Evolutionary conservation across 2,113 vertebrate genomes (phyloP), one percentile per base, ranked within the genome.

Genomic region (Paracanthobrama guichenoti): DNA sequence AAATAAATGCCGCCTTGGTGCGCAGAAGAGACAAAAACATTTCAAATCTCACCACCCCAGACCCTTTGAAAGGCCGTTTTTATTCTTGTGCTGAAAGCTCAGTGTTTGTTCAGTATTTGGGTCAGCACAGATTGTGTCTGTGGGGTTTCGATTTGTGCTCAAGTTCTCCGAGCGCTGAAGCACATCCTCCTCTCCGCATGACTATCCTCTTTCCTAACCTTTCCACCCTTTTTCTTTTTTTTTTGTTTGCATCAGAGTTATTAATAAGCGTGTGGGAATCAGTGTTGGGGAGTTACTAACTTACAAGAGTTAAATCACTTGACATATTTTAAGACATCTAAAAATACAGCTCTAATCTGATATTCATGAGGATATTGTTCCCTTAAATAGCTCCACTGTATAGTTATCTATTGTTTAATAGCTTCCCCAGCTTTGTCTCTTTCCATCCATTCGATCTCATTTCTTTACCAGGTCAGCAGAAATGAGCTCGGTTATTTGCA

Each of bases 51-150:
- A 0, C 2, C 14, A 13, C 7, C 28, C 9, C 0, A 5, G 11
- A 39, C 20, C 9, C 9, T 67, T 20, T 5, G 28, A 1, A 9
- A 3, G 9, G 16, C 39, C 4, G 20, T 69, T 31, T 39, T 1
- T 42, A 28, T 39, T 0, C 7, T 10, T 9, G 16, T 22, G 18
- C 18, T 22, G 18, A 67, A 67, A 4, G 31, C 31, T 39, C 66
- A 10, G 66, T 67, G 22, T 76, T 48, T 18, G 76, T 44, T 79
- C 76, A 79, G 35, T 62, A 79, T 79, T 79, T 79, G 57, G 77
- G 77, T 79, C 10, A 26, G 81, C 71, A 64, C 77, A 73, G 84
- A 80, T 80, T 80, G 53, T 73, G 66, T 85, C 84, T 26, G 67
- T 64, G 84, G 77, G 76, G 67, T 31, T 85, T 81, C 53, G 59